Evolutionary conservation across 1,140 invertebrate species (phyloP).

Genomic region (Hypsibius dujardini): DNA sequence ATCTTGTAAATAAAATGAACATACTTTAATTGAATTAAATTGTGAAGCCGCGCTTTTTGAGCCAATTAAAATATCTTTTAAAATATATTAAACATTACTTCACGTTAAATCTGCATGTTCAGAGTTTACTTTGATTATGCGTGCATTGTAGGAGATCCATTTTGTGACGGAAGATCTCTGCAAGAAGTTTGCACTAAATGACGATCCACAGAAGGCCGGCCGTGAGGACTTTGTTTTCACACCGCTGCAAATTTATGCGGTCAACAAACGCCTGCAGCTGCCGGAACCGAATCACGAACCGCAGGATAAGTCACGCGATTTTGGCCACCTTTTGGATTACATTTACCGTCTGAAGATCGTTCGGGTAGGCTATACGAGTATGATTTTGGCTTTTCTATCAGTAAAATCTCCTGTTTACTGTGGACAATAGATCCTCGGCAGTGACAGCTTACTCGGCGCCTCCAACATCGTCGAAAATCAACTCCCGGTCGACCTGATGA

Average conservation of each 20-base stretch:
- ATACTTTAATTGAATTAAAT: no score
- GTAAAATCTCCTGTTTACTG: constrained; percentile 32
- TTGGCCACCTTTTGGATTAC: constrained; percentile 74
- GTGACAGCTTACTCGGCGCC: constrained; percentile 42
- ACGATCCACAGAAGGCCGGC: neutral
- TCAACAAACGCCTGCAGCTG: constrained; percentile 64
- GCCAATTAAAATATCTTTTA: no score
- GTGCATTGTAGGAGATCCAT: neutral
- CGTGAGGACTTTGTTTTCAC: constrained; percentile 24
- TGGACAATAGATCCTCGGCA: constrained; percentile 44
- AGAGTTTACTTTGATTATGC: neutral
- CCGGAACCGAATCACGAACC: constrained; percentile 52
- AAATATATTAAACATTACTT: no score
- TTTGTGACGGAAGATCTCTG: constrained; percentile 10
- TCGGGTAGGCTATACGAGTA: constrained; percentile 18
- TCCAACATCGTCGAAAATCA: constrained; percentile 65
- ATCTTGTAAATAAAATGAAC: no score
- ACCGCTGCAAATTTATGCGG: constrained; percentile 54
- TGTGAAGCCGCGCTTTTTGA: no score
- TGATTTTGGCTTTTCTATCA: neutral
- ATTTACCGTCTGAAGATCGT: constrained; percentile 47
- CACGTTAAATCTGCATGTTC: no score
- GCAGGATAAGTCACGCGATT: constrained; percentile 52
- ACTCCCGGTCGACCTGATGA: constrained; percentile 56
- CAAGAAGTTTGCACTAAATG: neutral